Evolutionary conservation across 2,797 vertebrate genomes (phyloP), one percentile per base, ranked within the genome.

Genomic region (Prionace glauca): DNA sequence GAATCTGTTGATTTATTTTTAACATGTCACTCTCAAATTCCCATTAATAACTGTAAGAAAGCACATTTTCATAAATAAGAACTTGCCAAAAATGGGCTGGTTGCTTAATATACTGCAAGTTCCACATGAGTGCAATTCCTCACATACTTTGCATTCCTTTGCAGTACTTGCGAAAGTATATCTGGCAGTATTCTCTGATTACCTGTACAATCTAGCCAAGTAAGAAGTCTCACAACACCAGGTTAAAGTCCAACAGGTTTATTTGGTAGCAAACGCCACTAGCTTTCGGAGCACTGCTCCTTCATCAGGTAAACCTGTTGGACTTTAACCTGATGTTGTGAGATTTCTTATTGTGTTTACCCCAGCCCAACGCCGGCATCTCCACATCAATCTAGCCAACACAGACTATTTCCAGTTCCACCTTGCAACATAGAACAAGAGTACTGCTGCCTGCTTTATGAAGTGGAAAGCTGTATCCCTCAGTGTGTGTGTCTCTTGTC

Each of bases 141-240:
- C 45, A 94, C 93, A 95, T 95, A 77, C 45, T 95, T 74, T 29
- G 45, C 71, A 95, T 95, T 95, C 93, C 45, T 95, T n/a, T 20
- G 12, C 93, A 72, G 32, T 95, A 32, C 45, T 95, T 50, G 26
- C n/a, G 45, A 95, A 95, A 74, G 26, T 74, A 74, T 56, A 74
- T 77, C 67, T n/a, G 69, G 11, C 93, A 36, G 71, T 95, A 26
- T 95, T 71, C 93, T 32, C 29, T 74, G 50, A 41, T n/a, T 95
- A 95, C 71, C 93, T 95, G 62, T 32, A 32, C 12, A 9, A 32
- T 95, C 22, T 7, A 18, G 71, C 69, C 45, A 94, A 77, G 45
- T 50, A 50, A 50, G 45, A 50, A 50, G 45, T 50, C 45, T 50
- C 45, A 50, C 45, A 50, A 50, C 45, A 50, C 45, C 45, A 50